Evolutionary conservation across 2,797 vertebrate genomes (phyloP).

Genomic region (Natrix natrix): DNA sequence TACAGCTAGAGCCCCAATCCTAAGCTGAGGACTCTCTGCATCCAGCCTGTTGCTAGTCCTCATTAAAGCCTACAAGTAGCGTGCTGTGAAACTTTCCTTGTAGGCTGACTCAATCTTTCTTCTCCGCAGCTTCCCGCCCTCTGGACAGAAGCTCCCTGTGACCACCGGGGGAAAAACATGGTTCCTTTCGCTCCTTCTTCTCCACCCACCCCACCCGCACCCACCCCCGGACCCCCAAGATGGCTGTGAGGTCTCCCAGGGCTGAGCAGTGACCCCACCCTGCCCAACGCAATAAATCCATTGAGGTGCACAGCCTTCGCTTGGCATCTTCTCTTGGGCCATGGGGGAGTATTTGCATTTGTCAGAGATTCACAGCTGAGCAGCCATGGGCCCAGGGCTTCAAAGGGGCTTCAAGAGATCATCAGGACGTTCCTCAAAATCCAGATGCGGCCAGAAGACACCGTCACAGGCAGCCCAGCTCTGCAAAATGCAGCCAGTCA

Average conservation of each 20-base stretch:
- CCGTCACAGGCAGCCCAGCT: not conserved
- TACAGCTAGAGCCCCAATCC: not conserved
- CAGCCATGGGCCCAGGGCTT: not conserved
- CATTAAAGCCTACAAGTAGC: not conserved
- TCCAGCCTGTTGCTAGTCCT: too few relatives aligned
- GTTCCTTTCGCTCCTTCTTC: not conserved
- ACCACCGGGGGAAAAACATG: not conserved
- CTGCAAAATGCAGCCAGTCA: not conserved
- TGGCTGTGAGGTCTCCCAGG: not conserved
- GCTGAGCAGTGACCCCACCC: not conserved
- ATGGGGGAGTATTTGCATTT: not conserved
- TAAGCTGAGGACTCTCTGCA: too few relatives aligned
- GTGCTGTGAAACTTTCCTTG: not conserved
- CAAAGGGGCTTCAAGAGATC: not conserved
- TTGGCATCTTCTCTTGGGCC: not conserved
- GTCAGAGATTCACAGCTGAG: not conserved
- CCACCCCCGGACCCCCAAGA: not conserved
- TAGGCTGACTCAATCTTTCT: not conserved
- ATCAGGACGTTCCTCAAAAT: not conserved
- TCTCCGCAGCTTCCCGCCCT: not conserved
- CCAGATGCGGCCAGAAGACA: not conserved
- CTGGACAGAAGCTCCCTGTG: not conserved
- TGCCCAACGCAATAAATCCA: not conserved
- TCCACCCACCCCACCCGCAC: not conserved
- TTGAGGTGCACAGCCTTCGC: not conserved